Conservation (phyloP, 1,140 invertebrate genomes). For the Arion vulgaris region DNA sequence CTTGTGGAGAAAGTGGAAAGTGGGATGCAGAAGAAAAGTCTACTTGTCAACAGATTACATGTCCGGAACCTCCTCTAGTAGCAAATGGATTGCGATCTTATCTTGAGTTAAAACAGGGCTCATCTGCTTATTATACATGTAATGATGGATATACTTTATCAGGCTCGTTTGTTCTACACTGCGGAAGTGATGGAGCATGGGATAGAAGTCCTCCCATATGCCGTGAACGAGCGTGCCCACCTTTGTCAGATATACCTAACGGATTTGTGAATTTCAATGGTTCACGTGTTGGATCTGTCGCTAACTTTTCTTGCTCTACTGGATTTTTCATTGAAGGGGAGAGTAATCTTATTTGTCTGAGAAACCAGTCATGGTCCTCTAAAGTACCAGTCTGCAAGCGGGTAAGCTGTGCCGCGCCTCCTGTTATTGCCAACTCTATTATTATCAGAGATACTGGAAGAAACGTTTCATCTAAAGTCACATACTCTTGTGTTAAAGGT, state of each 20-base stretch:
- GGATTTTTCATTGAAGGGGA: slow-evolving; percentile 12
- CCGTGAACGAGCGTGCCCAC: slow-evolving; percentile 25
- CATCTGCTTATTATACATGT: slow-evolving; percentile 2
- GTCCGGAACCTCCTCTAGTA: slow-evolving; percentile 21
- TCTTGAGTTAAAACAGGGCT: not conserved
- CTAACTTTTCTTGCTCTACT: slow-evolving; percentile 23
- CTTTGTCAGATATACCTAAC: not conserved
- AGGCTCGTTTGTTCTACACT: slow-evolving; percentile 30
- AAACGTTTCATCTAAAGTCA: slow-evolving; percentile 24
- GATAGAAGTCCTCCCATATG: slow-evolving; percentile 36
- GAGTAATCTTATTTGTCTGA: slow-evolving; percentile 44
- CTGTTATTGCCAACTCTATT: not conserved
- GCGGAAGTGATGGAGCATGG: slow-evolving; percentile 47
- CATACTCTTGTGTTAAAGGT: slow-evolving; percentile 42
- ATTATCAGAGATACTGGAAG: slow-evolving; percentile 29
- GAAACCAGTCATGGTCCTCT: slow-evolving; percentile 54
- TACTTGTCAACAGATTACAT: not conserved
- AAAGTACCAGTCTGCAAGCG: slow-evolving; percentile 47
- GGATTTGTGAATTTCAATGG: not conserved
- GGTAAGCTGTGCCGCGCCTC: slow-evolving; percentile 50
- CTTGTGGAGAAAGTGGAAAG: slow-evolving; percentile 7
- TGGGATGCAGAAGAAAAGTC: slow-evolving; percentile 5
- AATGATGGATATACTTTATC: slow-evolving; percentile 40
- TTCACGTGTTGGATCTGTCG: not conserved
- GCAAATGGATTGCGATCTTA: slow-evolving; percentile 19